Percentiles rank a stretch among this genome's conserved stretches.
phyloP scores from a whole-genome alignment of 2,888 invertebrate genomes.

The Hydrotaea diabolus region DNA sequence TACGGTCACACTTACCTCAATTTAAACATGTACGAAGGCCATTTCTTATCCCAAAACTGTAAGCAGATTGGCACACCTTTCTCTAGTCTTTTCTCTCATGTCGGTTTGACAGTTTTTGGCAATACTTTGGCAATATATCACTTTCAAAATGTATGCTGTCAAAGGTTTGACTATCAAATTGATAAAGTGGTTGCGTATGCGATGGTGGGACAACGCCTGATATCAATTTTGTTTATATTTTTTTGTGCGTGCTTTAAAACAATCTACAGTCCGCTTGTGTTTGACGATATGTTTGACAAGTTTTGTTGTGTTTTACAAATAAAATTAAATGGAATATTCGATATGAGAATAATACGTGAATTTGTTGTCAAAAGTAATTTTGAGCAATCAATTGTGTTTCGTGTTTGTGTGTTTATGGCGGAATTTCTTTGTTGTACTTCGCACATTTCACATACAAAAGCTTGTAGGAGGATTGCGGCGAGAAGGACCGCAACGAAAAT shows the following conservation, averaged over 20 bases:
- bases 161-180: not conserved
- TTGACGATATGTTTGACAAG: not conserved
- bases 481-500: too few species aligned
- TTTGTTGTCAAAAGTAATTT: not conserved
- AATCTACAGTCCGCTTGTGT: not conserved
- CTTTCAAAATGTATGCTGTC: not conserved
- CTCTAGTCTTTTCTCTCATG: too few species aligned
- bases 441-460: not conserved
- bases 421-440: not conserved
- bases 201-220: not conserved
- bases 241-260: too few species aligned
- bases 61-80: too few species aligned
- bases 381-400: not conserved
- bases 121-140: not conserved
- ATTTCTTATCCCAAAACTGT: too few species aligned
- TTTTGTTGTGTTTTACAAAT: not conserved
- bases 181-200: not conserved
- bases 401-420: not conserved
- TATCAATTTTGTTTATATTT: too few species aligned
- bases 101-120: too few species aligned
- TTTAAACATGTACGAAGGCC: too few species aligned
- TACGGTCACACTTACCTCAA: too few species aligned
- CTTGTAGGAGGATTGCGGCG: too few species aligned
- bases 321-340: not conserved
- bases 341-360: not conserved